Conservation (phyloP, 2,888 invertebrate species). For the Sinhomidia bicolor region DNA sequence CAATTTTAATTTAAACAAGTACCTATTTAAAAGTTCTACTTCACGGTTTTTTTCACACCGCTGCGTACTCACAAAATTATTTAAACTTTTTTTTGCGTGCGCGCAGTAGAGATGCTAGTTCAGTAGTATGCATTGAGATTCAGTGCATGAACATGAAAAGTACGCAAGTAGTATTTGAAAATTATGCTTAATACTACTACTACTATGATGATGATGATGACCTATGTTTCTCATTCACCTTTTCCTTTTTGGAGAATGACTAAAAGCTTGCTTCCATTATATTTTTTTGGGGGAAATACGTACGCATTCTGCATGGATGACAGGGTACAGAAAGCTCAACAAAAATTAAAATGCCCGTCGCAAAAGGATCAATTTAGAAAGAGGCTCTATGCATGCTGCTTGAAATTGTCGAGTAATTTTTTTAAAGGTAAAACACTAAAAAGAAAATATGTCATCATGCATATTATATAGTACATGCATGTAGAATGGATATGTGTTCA, state of each 20-base stretch:
- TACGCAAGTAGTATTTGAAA: background rate
- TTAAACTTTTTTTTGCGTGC: background rate
- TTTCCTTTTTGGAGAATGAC: background rate
- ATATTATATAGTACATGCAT: background rate
- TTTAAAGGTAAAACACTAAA: background rate
- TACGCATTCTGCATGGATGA: slow-evolving; percentile 16
- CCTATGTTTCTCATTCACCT: background rate
- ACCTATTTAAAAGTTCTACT: background rate
- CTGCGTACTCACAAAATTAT: background rate
- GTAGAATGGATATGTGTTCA: too few relatives aligned
- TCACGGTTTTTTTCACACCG: background rate
- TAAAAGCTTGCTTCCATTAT: slow-evolving; percentile 21
- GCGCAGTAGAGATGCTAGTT: too few relatives aligned
- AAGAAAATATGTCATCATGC: too few relatives aligned
- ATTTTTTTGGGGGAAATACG: slow-evolving; percentile 44
- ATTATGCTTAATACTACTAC: background rate
- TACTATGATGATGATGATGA: too few relatives aligned
- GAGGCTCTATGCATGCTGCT: background rate
- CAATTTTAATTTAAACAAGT: background rate
- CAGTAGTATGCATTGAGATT: background rate
- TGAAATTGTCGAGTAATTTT: slow-evolving; percentile 28
- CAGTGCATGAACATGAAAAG: background rate
- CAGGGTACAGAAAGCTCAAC: background rate
- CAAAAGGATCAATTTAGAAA: background rate
- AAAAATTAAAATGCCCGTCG: slow-evolving; percentile 36